Evolutionary conservation across 2,888 invertebrate species (phyloP).

Genomic region (Dryobotodes eremita): DNA sequence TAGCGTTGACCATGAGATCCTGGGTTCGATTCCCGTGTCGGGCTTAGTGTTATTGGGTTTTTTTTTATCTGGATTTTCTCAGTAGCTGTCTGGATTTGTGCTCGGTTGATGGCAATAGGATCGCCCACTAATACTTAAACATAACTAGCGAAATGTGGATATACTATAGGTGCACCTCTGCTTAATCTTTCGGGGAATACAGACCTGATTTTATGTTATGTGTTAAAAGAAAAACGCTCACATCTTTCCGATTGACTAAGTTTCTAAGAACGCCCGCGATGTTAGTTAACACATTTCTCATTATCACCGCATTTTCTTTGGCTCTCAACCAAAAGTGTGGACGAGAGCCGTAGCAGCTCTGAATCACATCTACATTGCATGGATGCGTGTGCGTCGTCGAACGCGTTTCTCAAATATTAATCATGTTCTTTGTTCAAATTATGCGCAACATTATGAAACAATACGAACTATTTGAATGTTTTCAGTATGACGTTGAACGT

Average conservation of each 20-base stretch:
- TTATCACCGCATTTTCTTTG: slow-evolving; percentile 44
- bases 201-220: too few species aligned
- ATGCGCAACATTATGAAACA: slow-evolving; percentile 43
- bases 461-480: not conserved
- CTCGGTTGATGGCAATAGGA: too few species aligned
- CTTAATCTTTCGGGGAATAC: too few species aligned
- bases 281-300: slow-evolving; percentile 39
- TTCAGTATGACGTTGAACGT: not conserved
- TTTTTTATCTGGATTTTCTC: too few species aligned
- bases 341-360: slow-evolving; percentile 27
- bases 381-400: slow-evolving; percentile 43
- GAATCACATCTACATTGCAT: slow-evolving; percentile 52
- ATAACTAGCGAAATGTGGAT: too few species aligned
- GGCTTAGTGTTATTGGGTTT: too few species aligned
- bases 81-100: too few species aligned
- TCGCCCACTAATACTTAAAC: too few species aligned
- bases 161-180: too few species aligned
- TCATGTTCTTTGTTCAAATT: slow-evolving; percentile 55
- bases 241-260: slow-evolving; percentile 26
- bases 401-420: slow-evolving; percentile 37
- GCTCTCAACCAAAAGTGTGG: slow-evolving; percentile 53
- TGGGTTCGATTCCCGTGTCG: too few species aligned
- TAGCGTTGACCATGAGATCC: too few species aligned
- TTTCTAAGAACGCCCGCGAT: slow-evolving; percentile 49
- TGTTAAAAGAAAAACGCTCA: not conserved